Conservation (phyloP, 2,888 invertebrate genomes). For the Ichneumon xanthorius region DNA sequence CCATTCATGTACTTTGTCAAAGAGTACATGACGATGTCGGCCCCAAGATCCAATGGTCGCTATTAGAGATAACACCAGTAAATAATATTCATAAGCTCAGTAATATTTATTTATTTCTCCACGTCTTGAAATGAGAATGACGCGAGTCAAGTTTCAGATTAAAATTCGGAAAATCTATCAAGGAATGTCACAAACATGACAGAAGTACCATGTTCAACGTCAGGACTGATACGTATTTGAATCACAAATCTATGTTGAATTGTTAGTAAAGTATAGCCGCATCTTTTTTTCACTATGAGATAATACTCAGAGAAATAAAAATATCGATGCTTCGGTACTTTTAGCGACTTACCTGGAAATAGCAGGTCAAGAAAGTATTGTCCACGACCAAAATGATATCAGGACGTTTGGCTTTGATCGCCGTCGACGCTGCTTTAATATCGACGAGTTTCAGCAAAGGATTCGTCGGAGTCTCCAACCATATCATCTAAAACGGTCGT, state of each 20-base stretch:
- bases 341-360: slow-evolving; percentile 88
- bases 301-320: not conserved
- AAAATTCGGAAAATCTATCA: not conserved
- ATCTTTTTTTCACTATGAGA: too few relatives aligned
- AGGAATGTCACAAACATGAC: not conserved
- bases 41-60: slow-evolving; percentile 95
- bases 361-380: slow-evolving; percentile 97
- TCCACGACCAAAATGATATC: slow-evolving; percentile 93
- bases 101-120: not conserved
- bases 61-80: slow-evolving; percentile 80
- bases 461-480: slow-evolving; percentile 99
- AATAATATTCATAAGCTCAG: slow-evolving; percentile 1
- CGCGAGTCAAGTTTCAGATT: not conserved
- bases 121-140: not conserved
- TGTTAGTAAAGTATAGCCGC: too few relatives aligned
- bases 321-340: not conserved
- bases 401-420: slow-evolving; percentile 86
- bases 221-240: not conserved
- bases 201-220: not conserved
- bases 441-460: slow-evolving; percentile 96
- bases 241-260: not conserved
- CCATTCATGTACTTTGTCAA: slow-evolving; percentile 99
- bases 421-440: slow-evolving; percentile 89
- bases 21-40: slow-evolving; percentile 96
- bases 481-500: slow-evolving; percentile 89